These are phyloP conservation scores for Piscicola geometra DNA, from an alignment of 2,888 invertebrate genomes.

Conservation along the genomic window DNA sequence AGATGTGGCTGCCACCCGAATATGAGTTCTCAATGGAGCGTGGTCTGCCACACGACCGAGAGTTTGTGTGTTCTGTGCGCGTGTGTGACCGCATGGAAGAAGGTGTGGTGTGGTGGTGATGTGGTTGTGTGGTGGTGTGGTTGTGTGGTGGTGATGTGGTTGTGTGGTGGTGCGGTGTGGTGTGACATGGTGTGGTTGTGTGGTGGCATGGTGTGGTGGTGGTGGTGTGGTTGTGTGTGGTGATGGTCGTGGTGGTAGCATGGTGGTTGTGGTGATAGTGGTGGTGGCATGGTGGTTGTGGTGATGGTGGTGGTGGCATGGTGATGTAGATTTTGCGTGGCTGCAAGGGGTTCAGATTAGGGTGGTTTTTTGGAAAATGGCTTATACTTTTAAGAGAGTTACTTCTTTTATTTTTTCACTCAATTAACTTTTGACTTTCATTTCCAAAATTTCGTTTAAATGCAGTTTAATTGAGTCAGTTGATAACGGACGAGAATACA, in stretches of 20 bases:
- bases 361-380: no score
- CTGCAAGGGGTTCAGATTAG: no score
- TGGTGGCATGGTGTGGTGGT: background rate
- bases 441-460: background rate
- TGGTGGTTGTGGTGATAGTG: background rate
- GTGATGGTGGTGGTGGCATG: background rate
- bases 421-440: background rate
- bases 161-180: background rate
- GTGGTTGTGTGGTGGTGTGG: background rate
- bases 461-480: no score
- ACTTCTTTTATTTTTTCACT: no score
- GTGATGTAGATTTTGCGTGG: background rate
- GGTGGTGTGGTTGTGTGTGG: background rate
- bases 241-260: background rate
- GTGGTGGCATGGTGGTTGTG: background rate
- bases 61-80: conserved; percentile 85
- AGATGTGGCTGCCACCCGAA: conserved; percentile 87
- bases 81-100: conserved; percentile 76
- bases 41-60: conserved; percentile 84
- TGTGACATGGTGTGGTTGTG: background rate
- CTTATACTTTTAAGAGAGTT: no score
- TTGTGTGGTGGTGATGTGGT: background rate
- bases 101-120: conserved; percentile 28
- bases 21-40: conserved; percentile 82
- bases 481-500: no score